These are phyloP conservation scores for Ochropacha duplaris DNA, from an alignment of 2,888 invertebrate genomes.

Conservation along the genomic window DNA sequence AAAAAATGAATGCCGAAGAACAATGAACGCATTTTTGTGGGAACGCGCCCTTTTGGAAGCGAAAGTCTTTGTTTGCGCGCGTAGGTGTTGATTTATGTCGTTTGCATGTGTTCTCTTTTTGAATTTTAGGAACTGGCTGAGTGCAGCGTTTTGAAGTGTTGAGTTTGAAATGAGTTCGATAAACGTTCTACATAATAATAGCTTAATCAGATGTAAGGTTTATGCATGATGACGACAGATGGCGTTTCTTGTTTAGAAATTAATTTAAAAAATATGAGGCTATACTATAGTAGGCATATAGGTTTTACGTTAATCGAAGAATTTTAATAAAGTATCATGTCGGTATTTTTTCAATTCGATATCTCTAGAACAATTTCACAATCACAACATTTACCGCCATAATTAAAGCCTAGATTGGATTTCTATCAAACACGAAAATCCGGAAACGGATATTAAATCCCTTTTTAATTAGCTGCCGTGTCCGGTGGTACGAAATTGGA, in stretches of 20 bases:
- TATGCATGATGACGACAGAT: not conserved
- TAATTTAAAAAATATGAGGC: too few species aligned
- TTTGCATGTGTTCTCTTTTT: conserved; percentile 11
- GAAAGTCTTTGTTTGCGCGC: conserved; percentile 20
- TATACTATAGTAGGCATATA: too few species aligned
- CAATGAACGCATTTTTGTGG: conserved; percentile 46
- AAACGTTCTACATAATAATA: not conserved
- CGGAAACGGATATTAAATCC: conserved; percentile 7
- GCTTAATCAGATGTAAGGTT: not conserved
- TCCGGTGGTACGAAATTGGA: not conserved
- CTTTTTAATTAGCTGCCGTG: conserved; percentile 8
- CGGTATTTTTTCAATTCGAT: too few species aligned
- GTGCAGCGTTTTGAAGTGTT: not conserved
- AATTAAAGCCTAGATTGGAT: conserved; percentile 3
- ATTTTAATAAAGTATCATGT: too few species aligned
- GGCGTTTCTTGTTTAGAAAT: conserved; percentile 1
- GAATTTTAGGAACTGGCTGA: conserved; percentile 2
- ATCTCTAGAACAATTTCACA: too few species aligned
- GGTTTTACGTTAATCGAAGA: too few species aligned
- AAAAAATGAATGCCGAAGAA: conserved; percentile 41
- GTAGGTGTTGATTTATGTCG: conserved; percentile 38
- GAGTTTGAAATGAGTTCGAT: not conserved
- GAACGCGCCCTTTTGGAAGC: conserved; percentile 10
- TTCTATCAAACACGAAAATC: not conserved
- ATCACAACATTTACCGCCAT: not conserved